Evolutionary conservation across 2,888 invertebrate genomes (phyloP).

Genomic region (Holacanthella duospinosa): DNA sequence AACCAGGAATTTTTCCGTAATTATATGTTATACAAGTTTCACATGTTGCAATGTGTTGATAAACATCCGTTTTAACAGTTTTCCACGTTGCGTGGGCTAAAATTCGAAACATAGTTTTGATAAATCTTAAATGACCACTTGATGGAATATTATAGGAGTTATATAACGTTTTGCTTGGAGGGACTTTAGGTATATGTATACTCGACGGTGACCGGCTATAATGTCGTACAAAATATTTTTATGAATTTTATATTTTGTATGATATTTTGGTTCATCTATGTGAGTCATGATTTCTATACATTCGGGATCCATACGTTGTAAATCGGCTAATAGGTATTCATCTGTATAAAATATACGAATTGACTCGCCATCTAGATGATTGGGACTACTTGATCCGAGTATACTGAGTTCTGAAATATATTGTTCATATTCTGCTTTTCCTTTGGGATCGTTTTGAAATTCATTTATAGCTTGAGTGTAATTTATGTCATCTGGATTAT

Average conservation of each 20-base stretch:
- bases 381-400: no score
- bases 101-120: not conserved
- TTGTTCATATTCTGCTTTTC: no score
- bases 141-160: not conserved
- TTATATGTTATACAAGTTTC: no score
- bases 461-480: not conserved
- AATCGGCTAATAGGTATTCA: no score
- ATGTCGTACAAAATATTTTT: not conserved
- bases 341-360: not conserved
- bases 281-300: not conserved
- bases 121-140: not conserved
- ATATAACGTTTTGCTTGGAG: not conserved
- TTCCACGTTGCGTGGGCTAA: not conserved
- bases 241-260: not conserved
- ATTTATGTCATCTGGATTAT: no score
- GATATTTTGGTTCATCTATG: not conserved
- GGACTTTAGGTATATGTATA: not conserved
- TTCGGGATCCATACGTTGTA: not conserved
- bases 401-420: no score
- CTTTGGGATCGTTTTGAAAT: not conserved
- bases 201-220: not conserved
- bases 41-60: no score
- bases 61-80: not conserved
- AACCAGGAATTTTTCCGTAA: no score
- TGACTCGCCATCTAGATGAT: no score